These are phyloP conservation scores for Carterocephalus palaemon DNA, from an alignment of 2,888 invertebrate species.

Conservation along the genomic window DNA sequence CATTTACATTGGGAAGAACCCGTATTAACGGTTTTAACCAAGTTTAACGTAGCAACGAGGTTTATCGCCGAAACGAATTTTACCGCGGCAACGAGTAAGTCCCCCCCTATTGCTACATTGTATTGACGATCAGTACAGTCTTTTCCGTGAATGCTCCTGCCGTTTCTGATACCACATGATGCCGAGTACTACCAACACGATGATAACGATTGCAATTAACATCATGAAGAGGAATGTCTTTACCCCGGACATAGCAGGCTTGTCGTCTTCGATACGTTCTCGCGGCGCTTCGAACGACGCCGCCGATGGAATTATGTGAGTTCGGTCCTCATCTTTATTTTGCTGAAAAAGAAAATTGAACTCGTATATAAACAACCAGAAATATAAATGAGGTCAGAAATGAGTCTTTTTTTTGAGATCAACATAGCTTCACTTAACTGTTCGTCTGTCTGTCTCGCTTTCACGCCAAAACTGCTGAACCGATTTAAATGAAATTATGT, in stretches of 20 bases:
- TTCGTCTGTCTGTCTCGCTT: no score
- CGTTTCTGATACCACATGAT: conserved; percentile 96
- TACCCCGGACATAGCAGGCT: conserved; percentile 92
- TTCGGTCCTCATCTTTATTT: conserved; percentile 84
- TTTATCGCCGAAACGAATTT: no score
- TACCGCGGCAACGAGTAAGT: no score
- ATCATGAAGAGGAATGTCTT: conserved; percentile 95
- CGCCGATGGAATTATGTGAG: conserved; percentile 92
- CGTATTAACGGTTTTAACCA: no score
- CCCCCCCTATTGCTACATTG: conserved; percentile 23
- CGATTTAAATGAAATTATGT: no score
- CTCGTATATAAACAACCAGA: no score
- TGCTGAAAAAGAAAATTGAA: conserved; percentile 68
- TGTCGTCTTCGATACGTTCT: conserved; percentile 92
- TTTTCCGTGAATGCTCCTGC: conserved; percentile 92
- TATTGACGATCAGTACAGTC: conserved; percentile 78
- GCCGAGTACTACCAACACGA: conserved; percentile 90
- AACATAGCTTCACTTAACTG: no score
- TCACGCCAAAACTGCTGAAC: no score
- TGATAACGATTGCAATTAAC: conserved; percentile 88
- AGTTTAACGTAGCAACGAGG: no score
- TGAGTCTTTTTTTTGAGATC: no score
- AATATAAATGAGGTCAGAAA: no score
- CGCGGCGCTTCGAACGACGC: conserved; percentile 93
- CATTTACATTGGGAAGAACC: no score